Evolutionary conservation across 2,888 invertebrate species (phyloP), one percentile per base, ranked within the genome.

Genomic region (Chrysomela aeneicollis): DNA sequence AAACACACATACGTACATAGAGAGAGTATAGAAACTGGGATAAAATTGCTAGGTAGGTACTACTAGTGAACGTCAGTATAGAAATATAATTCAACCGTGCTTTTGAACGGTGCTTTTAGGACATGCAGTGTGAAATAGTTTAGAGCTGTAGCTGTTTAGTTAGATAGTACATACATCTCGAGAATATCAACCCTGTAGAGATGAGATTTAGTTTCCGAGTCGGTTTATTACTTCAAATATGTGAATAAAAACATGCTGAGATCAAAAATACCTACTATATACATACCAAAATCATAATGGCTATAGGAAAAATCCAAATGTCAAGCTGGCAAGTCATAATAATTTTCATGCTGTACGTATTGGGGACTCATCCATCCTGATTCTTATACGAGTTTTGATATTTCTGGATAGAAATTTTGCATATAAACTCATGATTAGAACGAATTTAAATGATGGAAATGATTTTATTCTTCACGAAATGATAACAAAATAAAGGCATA

Each of bases 1-100:
- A 80, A 77, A 82, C 82, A 82, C 79, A 82, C 77, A 82, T 78
- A 81, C 78, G 81, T 82, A 81, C 81, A 82, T 81, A 83, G 81
- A 83, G 79, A 81, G 82, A 82, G 78, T 79, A 80, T 76, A 78
- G 77, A 78, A 76, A 75, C 76, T 75, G 76, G 78, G 78, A 76
- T 76, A 77, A 77, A 71, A 76, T 76, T 69, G 69, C 73, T 75
- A 77, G 67, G 68, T 75, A 77, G 67, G 68, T 26, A 61, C 75
- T 76, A 76, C 75, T 63, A 73, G 74, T 75, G 74, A 71, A 67
- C 51, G 65, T 51, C 63, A 59, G 72, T 72, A n/a, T n/a, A 73
- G 71, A 62, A 67, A 63, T 66, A 61, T 66, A 66, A 50, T 65
- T 62, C 42, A 72, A 78, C 77, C 79, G 79, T 80, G 80, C 78